A percentile compares a stretch with the other conserved stretches of the same genome.
These are phyloP conservation scores for Synergus umbraculus DNA, from an alignment of 2,888 invertebrate genomes.

Conservation along the genomic window DNA sequence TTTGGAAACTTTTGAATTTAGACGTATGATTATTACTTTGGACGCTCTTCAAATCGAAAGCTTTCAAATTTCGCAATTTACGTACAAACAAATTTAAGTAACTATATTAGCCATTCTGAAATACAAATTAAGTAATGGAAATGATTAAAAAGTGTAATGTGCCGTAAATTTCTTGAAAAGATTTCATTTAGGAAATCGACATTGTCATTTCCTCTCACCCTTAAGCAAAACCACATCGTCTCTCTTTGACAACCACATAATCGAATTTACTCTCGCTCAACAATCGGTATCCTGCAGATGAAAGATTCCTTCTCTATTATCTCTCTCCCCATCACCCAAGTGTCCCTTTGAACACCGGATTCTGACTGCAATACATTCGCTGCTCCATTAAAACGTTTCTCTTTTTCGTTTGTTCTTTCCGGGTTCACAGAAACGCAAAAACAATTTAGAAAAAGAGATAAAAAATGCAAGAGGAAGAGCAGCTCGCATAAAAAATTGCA, in stretches of 20 bases:
- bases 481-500: slow-evolving; percentile 2
- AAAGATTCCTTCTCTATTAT: slow-evolving; percentile 34
- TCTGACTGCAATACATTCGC: slow-evolving; percentile 13
- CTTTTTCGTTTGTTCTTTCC: slow-evolving; percentile 34
- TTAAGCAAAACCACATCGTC: background rate
- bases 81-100: background rate
- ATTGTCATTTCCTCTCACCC: background rate
- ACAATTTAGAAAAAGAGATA: slow-evolving; percentile 29
- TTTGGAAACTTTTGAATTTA: background rate
- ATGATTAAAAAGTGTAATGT: background rate
- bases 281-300: slow-evolving; percentile 29
- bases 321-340: slow-evolving; percentile 16
- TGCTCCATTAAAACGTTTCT: slow-evolving; percentile 30
- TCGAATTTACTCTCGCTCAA: slow-evolving; percentile 30
- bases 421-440: slow-evolving; percentile 10
- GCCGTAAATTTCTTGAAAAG: background rate
- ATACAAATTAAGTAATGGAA: background rate
- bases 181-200: background rate
- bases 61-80: background rate
- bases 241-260: slow-evolving; percentile 34
- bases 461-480: slow-evolving; percentile 36
- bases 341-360: slow-evolving; percentile 25
- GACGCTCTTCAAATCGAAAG: background rate
- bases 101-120: background rate
- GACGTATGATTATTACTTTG: background rate